phyloP scores from a whole-genome alignment of 2,113 vertebrate species.

The Platysternon megacephalum region DNA sequence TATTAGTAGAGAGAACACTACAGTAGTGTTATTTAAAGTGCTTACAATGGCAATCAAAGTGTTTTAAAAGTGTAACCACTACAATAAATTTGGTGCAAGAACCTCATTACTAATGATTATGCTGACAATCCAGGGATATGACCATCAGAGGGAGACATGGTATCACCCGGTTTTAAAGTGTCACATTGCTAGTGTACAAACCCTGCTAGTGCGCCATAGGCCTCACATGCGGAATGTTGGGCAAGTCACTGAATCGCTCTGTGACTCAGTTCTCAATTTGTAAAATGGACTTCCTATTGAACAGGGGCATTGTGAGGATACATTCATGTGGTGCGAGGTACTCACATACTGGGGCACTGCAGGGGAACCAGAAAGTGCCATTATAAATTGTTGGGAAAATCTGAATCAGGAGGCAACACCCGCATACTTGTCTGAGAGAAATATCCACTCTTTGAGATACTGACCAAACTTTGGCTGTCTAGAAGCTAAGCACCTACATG shows the following conservation, averaged over 20 bases:
- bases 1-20: neutral
- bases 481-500: neutral
- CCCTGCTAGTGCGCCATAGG: neutral
- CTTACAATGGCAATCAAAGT: neutral
- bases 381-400: neutral
- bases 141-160: neutral
- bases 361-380: neutral
- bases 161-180: neutral
- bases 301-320: fast-evolving
- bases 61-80: neutral
- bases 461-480: neutral
- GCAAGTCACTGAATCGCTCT: neutral
- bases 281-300: neutral
- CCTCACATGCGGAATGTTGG: neutral
- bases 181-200: neutral
- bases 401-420: neutral
- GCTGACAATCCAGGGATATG: fast-evolving
- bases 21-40: neutral
- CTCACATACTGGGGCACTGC: fast-evolving
- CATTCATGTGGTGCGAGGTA: neutral
- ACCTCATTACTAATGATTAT: neutral
- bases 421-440: neutral
- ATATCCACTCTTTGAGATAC: neutral
- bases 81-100: neutral
- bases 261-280: neutral